phyloP scores from a whole-genome alignment of 1,140 invertebrate species.

The Hylyphantes graminicola region DNA sequence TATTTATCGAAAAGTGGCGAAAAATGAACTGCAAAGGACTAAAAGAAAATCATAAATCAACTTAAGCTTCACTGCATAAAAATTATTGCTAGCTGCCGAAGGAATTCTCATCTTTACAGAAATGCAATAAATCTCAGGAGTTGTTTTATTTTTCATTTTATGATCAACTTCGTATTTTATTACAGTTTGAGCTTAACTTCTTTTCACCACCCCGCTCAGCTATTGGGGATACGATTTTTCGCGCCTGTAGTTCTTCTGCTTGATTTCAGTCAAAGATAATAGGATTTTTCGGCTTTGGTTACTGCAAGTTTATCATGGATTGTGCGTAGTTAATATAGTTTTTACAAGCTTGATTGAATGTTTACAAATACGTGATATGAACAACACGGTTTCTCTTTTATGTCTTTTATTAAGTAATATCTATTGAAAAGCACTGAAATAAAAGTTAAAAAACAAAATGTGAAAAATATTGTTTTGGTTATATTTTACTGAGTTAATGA shows the following conservation, averaged over 20 bases:
- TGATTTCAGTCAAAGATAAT: constrained; percentile 27
- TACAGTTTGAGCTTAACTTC: constrained; percentile 1
- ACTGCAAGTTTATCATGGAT: too few species aligned
- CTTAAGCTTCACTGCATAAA: constrained; percentile 49
- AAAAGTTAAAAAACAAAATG: too few species aligned
- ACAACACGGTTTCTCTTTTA: too few species aligned
- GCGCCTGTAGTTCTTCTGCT: constrained; percentile 33
- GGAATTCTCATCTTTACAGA: constrained; percentile 33
- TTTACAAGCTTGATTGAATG: too few species aligned
- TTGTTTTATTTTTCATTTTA: constrained; percentile 45
- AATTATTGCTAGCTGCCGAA: constrained; percentile 26
- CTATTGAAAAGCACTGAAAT: too few species aligned
- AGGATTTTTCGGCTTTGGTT: neutral
- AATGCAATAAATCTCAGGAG: constrained; percentile 38
- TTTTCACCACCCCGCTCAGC: neutral
- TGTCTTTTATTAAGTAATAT: too few species aligned
- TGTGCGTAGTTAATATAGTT: too few species aligned
- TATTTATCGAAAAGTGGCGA: constrained; percentile 15
- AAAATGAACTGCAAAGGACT: constrained; percentile 4
- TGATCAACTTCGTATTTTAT: constrained; percentile 42
- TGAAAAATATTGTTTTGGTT: too few species aligned
- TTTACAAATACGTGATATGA: too few species aligned
- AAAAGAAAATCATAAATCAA: constrained; percentile 34
- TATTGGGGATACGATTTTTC: constrained; percentile 32
- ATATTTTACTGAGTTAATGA: too few species aligned